Evolutionary conservation across 1,140 invertebrate genomes (phyloP).

Genomic region (Hestina assimilis): DNA sequence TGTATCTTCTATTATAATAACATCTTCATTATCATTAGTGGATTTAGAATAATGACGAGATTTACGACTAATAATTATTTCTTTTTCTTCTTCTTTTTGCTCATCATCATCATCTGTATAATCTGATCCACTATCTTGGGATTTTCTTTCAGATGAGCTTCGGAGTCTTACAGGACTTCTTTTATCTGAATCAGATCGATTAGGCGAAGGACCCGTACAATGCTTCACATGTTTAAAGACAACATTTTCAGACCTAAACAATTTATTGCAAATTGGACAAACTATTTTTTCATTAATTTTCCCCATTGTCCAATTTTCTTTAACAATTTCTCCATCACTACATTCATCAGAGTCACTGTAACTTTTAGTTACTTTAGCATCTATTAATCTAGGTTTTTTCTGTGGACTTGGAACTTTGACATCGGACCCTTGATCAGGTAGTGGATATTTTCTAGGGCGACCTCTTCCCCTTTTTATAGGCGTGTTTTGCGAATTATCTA

Average conservation of each 20-base stretch:
- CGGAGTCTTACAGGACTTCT: conserved; percentile 47
- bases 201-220: conserved; percentile 70
- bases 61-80: conserved; percentile 33
- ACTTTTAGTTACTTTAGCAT: conserved; percentile 40
- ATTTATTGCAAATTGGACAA: conserved; percentile 74
- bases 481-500: conserved; percentile 37
- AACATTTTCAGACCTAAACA: conserved; percentile 74
- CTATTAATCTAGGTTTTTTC: conserved; percentile 58
- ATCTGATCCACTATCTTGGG: conserved; percentile 43
- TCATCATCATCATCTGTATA: conserved; percentile 46
- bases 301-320: conserved; percentile 73
- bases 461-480: conserved; percentile 66
- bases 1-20: conserved; percentile 58
- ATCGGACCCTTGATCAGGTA: conserved; percentile 40
- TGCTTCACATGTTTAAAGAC: conserved; percentile 77
- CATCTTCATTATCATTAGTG: conserved; percentile 35
- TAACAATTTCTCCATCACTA: conserved; percentile 54
- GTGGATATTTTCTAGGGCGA: conserved; percentile 66
- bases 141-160: conserved; percentile 47
- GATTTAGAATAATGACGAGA: conserved; percentile 45
- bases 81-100: too few relatives aligned
- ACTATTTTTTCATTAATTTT: conserved; percentile 74
- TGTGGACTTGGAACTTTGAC: conserved; percentile 48
- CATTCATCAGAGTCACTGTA: conserved; percentile 48
- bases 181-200: conserved; percentile 62